phyloP scores from a whole-genome alignment of 2,113 vertebrate species.

The Corythaixoides concolor region DNA sequence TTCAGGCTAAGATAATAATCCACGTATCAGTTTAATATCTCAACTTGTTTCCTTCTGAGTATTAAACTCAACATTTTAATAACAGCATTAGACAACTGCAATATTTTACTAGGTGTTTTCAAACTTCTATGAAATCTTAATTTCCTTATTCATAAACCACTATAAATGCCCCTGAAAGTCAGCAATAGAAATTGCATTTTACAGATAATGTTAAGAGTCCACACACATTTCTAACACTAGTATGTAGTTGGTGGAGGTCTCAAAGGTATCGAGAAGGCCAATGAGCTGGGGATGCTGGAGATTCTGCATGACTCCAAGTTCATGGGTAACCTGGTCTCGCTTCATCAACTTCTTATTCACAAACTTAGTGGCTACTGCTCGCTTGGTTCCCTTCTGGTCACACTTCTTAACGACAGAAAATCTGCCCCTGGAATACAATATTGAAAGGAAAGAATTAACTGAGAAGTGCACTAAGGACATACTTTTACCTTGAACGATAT shows the following conservation, averaged over 20 bases:
- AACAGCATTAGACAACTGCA: neutral
- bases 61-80: neutral
- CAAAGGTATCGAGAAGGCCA: conserved; percentile 89
- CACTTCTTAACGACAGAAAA: conserved; percentile 96
- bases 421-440: conserved; percentile 82
- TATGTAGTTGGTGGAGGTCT: conserved; percentile 90
- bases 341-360: conserved; percentile 98
- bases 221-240: conserved; percentile 93
- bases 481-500: neutral
- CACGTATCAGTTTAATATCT: neutral
- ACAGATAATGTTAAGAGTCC: neutral
- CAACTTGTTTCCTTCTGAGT: neutral
- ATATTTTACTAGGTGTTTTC: neutral
- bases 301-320: conserved; percentile 90
- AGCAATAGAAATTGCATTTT: neutral
- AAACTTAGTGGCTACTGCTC: conserved; percentile 90
- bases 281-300: conserved; percentile 93
- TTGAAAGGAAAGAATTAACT: neutral
- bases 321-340: conserved; percentile 92
- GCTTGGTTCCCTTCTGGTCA: conserved; percentile 90
- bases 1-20: neutral
- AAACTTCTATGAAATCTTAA: neutral
- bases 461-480: neutral
- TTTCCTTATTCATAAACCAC: neutral
- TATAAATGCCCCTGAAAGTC: neutral